These are phyloP conservation scores for Zoanthus sociatus DNA, from an alignment of 92 coral and sea anemone genomes.

Conservation along the genomic window DNA sequence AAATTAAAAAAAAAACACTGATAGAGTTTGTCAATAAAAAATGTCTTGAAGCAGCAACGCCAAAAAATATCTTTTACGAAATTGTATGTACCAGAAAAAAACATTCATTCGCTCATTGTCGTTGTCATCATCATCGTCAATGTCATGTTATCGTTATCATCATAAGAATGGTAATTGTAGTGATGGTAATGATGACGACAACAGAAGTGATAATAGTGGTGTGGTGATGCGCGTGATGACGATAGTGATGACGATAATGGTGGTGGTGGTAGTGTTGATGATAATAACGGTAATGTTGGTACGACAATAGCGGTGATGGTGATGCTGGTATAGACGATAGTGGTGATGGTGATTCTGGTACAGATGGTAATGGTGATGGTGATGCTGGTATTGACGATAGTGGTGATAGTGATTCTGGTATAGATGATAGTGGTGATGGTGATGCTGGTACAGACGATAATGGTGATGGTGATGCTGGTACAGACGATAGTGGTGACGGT, in stretches of 20 bases:
- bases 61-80: no score
- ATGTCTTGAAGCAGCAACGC: no score
- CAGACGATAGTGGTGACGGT: neutral
- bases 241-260: neutral
- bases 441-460: neutral
- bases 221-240: neutral
- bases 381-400: neutral
- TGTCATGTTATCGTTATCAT: no score
- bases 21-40: no score
- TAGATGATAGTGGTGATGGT: neutral
- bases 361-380: neutral
- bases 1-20: no score
- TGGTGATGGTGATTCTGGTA: neutral
- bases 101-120: no score
- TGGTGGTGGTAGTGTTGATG: neutral
- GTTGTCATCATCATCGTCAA: no score
- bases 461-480: neutral
- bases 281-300: neutral
- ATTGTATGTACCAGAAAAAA: no score
- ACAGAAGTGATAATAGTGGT: no score
- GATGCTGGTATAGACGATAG: neutral
- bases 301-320: neutral
- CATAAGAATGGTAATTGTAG: neutral
- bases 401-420: neutral
- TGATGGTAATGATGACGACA: no score